Base-by-base conservation (phyloP, 2,888 invertebrate genomes). In the Clusia tigrina region DNA sequence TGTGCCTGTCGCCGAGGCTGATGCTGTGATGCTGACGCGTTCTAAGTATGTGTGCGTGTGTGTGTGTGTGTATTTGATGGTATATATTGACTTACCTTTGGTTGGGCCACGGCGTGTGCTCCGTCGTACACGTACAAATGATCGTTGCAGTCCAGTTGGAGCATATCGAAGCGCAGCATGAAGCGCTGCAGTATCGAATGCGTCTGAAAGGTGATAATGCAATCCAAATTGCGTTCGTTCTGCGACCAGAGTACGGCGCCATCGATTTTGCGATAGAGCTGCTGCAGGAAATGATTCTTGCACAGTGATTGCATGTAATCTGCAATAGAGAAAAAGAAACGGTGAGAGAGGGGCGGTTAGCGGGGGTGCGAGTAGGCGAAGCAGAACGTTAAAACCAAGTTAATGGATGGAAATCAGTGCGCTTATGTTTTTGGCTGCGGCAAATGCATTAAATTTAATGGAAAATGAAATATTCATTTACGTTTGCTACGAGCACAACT, bases 61-160 rank as follows among this genome's bases (percentile, higher is more conserved):
- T 32, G 32, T 32, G 12, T 12, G 32, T 32, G 5, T 32, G n/a
- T 32, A 9, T 32, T 32, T 32, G 32, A 12, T 32, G 32, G 32
- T 32, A 32, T 32, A 9, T 32, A 32, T n/a, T 15, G 51, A 71
- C 83, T 85, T 78, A 95, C 95, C 92, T 95, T 95, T 75, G 92
- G 92, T 73, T 89, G 90, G 59, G 93, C 92, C 54, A 93, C 94
- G 54, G 93, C 93, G 80, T 95, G 95, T 17, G 95, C 95, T 2
- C 95, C 95, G 85, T 96, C 96, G 82, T 93, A 96, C 80, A 96
- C 93, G 79, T 91, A 93, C 60, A 96, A 89, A 84, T 95, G 95
- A 85, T 96, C 96, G 82, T 95, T 95, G 86, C 96, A 96, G 85
- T 96, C 96, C 68, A 96, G 87, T 83, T 94, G 93, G 76, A 96